Base-by-base conservation (phyloP, 2,888 invertebrate species). In the Gastracanthus pulcherrimus region DNA sequence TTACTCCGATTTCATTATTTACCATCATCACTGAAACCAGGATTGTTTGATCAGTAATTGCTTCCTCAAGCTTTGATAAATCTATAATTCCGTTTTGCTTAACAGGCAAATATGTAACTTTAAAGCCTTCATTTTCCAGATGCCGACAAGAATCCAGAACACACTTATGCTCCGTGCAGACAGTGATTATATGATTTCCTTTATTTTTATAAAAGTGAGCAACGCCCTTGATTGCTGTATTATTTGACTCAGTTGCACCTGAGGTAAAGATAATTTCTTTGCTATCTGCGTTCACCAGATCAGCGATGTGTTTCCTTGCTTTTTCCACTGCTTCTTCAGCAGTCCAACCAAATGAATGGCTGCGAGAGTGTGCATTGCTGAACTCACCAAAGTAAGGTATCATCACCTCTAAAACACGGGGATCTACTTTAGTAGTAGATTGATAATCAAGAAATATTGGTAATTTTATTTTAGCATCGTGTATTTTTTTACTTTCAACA, bases 181-280 rank as follows among this genome's bases (percentile, higher is more conserved):
- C 36, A 48, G 79, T 72, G 7, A 79, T 79, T 64, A 79, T 72
- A 72, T 79, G 79, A 72, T 79, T 79, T 51, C 55, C 55, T 29
- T 48, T 66, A 55, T 72, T 38, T 36, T 64, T 66, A 29, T 79
- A 79, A 72, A 79, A 79, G 19, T 76, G 62, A 38, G 80, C 80
- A 62, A 76, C 76, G 31, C 80, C 80, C 51, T 81, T 76, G 51
- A 81, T 48, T 31, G 80, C 80, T 23, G 34, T 29, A 36, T 81
- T 81, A 64, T 81, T 76, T 29, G 76, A 48, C 41, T 81, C 80
- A 34, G 80, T 81, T 34, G 80, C 80, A 31, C 80, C 80, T 29
- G 76, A 76, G 64, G 80, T 81, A 62, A 70, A 81, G 34, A 80
- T 48, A 16, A 80, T 76, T 55, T 69, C 62, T 41, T 48, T 62